These are phyloP conservation scores for Orthosia incerta DNA, from an alignment of 2,888 invertebrate genomes.

Conservation along the genomic window DNA sequence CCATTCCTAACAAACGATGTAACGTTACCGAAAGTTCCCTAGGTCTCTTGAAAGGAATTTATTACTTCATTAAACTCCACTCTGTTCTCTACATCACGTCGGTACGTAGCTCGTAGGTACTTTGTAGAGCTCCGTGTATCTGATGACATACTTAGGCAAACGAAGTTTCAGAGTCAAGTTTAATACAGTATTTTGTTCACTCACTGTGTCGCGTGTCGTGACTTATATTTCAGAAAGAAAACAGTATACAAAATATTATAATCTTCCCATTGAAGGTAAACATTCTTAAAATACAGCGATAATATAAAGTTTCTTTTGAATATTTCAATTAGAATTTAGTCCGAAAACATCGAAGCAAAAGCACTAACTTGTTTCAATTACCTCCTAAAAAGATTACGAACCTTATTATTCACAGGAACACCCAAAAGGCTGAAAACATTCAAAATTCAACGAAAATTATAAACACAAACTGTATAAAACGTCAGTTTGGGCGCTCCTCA, in stretches of 20 bases:
- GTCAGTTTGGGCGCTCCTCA: conserved; percentile 19
- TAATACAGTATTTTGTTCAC: conserved; percentile 12
- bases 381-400: conserved; percentile 3
- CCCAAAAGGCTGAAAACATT: conserved; percentile 13
- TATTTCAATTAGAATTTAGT: not conserved
- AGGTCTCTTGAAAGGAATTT: conserved; percentile 42
- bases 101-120: conserved; percentile 18
- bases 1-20: conserved; percentile 9
- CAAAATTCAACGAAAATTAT: conserved; percentile 40
- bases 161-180: conserved; percentile 15
- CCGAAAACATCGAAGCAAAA: not conserved
- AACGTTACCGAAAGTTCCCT: conserved; percentile 11
- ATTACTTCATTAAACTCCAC: conserved; percentile 44
- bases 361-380: conserved; percentile 9
- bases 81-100: conserved; percentile 18
- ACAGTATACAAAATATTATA: no score
- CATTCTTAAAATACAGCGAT: no score
- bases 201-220: not conserved
- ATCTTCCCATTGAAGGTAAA: no score
- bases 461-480: conserved; percentile 36
- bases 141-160: conserved; percentile 19
- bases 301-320: not conserved
- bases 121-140: conserved; percentile 21
- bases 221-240: no score
- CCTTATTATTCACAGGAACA: conserved; percentile 17